Conservation (phyloP, 2,113 vertebrate genomes). For the Eclectus roratus region DNA sequence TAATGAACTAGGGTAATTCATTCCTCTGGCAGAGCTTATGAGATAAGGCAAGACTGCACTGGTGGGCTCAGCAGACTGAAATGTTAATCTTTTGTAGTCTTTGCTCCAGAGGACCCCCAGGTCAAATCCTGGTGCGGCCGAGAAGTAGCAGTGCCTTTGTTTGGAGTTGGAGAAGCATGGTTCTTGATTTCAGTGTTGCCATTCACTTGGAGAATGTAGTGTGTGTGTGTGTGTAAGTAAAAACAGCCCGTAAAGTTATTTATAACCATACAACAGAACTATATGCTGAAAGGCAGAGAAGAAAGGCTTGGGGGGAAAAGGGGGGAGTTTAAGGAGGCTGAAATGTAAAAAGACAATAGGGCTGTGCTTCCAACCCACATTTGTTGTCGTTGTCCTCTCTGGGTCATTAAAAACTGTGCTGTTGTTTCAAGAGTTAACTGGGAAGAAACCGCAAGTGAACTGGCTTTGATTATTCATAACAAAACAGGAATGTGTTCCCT, state of each 20-base stretch:
- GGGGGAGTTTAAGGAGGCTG: background rate
- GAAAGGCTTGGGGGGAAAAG: background rate
- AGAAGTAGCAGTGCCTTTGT: conserved; percentile 28
- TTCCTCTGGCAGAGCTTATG: conserved; percentile 55
- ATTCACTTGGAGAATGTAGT: conserved; percentile 5
- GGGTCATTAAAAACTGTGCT: background rate
- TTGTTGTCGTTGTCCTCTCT: background rate
- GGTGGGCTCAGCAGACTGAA: conserved; percentile 59
- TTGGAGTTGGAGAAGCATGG: background rate
- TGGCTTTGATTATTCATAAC: background rate
- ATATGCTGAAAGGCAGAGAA: background rate
- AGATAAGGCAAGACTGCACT: conserved; percentile 52
- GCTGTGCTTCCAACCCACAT: background rate
- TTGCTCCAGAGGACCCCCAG: conserved; percentile 37
- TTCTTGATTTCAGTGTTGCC: conserved; percentile 47
- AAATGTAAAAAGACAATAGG: background rate
- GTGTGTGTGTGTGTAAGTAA: background rate
- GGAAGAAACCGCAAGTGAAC: background rate
- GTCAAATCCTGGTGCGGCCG: conserved; percentile 30
- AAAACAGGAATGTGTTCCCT: background rate
- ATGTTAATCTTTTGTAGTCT: conserved; percentile 65
- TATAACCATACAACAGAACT: background rate
- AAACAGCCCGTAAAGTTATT: conserved; percentile 39
- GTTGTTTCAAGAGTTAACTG: background rate
- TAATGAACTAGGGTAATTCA: conserved; percentile 73